Base-by-base conservation (phyloP, 1,140 invertebrate genomes). In the Bombus balteatus region DNA sequence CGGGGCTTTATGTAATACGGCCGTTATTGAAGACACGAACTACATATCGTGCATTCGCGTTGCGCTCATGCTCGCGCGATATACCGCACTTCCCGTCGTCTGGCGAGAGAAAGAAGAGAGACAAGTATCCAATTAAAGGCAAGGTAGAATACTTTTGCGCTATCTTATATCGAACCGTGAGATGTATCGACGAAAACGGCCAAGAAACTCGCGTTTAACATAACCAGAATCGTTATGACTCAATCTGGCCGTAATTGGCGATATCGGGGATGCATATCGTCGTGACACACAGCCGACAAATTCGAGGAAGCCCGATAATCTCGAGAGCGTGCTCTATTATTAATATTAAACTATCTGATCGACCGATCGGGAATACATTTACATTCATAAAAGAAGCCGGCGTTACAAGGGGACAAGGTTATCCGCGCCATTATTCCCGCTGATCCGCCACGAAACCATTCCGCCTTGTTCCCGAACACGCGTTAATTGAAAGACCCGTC, bases 161-260 rank as follows among this genome's bases (percentile, higher is more conserved):
- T 73, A 86, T 85, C 85, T 71, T 70, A 66, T 85, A 79, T 85
- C 71, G 37, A 65, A 71, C 34, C 65, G 37, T 32, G 77, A 71
- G 78, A 81, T 43, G 62, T 68, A 75, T 72, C 65, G 81, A 77
- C 85, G 41, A 75, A 87, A 87, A 85, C 70, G 59, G 76, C 57
- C 37, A 59, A 81, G 86, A 70, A 57, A 79, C 78, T 77, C 59
- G n/a, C 62, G 80, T 71, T 88, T 90, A 90, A 79, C 90, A 90
- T 88, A 87, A 88, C 84, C 74, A 88, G 89, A 84, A 84, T 74
- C 68, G 70, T 82, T 85, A 88, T 80, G 89, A 88, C 87, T 90
- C 85, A 90, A 88, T 90, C 71, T 47, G 66, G 41, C 43, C 77
- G 65, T 88, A 59, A 90, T 81, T 72, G 71, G 87, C 66, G 83